These are phyloP conservation scores for Cerceris ruficornis DNA, from an alignment of 2,888 invertebrate genomes.

Conservation along the genomic window DNA sequence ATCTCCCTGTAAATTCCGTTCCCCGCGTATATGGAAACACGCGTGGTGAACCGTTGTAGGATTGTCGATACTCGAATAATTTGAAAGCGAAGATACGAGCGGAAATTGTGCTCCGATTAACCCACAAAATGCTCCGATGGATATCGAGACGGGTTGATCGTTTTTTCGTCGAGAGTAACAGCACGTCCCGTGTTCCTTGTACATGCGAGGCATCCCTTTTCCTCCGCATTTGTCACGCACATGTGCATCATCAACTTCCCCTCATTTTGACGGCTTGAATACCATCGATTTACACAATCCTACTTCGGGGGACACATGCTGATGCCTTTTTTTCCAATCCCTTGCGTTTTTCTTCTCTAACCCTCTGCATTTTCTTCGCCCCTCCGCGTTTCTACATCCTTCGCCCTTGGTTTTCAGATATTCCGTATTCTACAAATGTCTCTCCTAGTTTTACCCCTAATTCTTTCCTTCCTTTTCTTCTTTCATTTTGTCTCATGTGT, in stretches of 20 bases:
- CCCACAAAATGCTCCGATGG: constrained; percentile 27
- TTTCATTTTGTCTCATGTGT: background rate
- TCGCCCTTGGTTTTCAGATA: constrained; percentile 3
- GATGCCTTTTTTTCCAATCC: background rate
- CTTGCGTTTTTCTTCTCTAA: no score
- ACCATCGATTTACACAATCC: constrained; percentile 38
- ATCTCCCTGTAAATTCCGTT: no score
- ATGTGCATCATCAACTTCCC: constrained; percentile 37
- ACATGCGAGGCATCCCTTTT: constrained; percentile 10
- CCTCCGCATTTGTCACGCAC: constrained; percentile 1
- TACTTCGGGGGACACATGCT: constrained; percentile 39
- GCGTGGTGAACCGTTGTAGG: constrained; percentile 18
- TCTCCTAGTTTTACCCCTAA: constrained; percentile 8
- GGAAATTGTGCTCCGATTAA: constrained; percentile 52
- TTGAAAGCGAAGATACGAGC: constrained; percentile 42
- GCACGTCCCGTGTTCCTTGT: constrained; percentile 17
- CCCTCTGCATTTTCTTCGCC: constrained; percentile 17
- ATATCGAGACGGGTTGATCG: constrained; percentile 5
- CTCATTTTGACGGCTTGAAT: constrained; percentile 31
- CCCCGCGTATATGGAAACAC: no score
- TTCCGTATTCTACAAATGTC: background rate
- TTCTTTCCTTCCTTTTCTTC: constrained; percentile 7
- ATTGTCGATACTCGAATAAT: constrained; percentile 32
- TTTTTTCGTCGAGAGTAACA: constrained; percentile 34
- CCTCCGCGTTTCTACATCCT: constrained; percentile 11